Evolutionary conservation across 1,140 invertebrate genomes (phyloP), one percentile per base, ranked within the genome.

Genomic region (Arctopsyche grandis): DNA sequence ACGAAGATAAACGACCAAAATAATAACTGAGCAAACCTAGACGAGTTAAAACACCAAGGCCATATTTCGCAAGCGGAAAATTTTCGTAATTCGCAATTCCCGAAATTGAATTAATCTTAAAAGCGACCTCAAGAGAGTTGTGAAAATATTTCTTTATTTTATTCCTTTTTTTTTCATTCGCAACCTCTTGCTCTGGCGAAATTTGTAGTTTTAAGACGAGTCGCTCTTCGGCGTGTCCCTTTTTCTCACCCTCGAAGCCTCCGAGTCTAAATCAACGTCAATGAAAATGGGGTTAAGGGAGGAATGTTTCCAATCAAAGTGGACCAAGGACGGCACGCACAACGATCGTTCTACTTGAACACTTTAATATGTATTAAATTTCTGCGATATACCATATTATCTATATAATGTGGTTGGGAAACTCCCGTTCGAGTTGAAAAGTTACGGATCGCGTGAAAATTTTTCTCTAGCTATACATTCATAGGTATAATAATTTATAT

Each of bases 261-360:
- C 12, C 63, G 63, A 21, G 9, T 26, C 63, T 46, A 71, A 71
- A 71, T 71, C 69, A 71, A 71, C 46, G 69, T 71, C 69, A 66
- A 66, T 66, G 69, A 24, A 71, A 71, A 46, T 46, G 44, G 21
- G 69, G 69, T 48, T 71, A 71, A 44, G 43, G 44, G 69, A 71
- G 19, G 69, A 71, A 71, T 71, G 69, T 44, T 46, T 44, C 69
- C 44, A 46, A 71, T 71, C 69, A 71, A 71, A 46, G 69, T 71
- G 44, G 69, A 44, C 69, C 69, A 71, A 71, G 69, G 69, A 12
- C 38, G 16, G 16, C 16, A 38, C 9, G 69, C 24, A 12, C 12
- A 12, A 12, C 48, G 16, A 3, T 52, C 48, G 48, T 52, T 52
- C 48, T 16, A 52, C 48, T 52, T 52, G 48, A 52, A 38, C 29